Evolutionary conservation across 2,888 invertebrate genomes (phyloP), one percentile per base, ranked within the genome.

Genomic region (Gymnosoma rotundatum): DNA sequence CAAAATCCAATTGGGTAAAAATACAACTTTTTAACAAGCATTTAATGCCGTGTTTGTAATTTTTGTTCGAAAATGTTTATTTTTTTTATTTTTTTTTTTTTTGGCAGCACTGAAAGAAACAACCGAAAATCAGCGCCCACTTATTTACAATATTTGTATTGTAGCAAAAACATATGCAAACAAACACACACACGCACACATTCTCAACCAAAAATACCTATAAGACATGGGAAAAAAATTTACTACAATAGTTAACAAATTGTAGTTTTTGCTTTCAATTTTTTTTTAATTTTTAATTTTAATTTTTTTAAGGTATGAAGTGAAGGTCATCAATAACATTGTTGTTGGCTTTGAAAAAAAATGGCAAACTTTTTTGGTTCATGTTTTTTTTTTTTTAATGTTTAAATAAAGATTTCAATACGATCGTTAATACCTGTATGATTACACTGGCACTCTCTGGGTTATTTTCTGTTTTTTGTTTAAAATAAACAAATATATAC

Each of bases 71-170:
- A 52, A 38, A 32, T 42, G 18, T 72, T 36, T 67, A 6, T 54
- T 1, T 61, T 5, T 54, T n/a, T n/a, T n/a, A n/a, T n/a, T n/a
- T n/a, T n/a, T n/a, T n/a, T n/a, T 45, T 73, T 75, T 79, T 79
- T 80, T 78, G 73, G 73, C 80, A 80, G 63, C 48, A 61, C 60
- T 18, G 56, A 64, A 42, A 42, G 42, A 42, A 58, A 76, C 32
- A 38, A 54, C 36, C 56, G 20, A 76, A 78, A 69, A 45, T 73
- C 48, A 74, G 81, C 78, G 78, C 84, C 81, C 84, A 81, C 81
- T 74, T 81, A 56, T 73, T 73, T 32, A 32, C 32, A 32, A 32
- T 81, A 73, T 63, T 78, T 69, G 64, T 70, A 73, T 76, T 75
- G 61, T 83, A 75, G 32, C 18, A 67, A 54, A 61, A 25, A 14